phyloP scores from a whole-genome alignment of 64 coral and sea anemone species.

The Acropora yongei region DNA sequence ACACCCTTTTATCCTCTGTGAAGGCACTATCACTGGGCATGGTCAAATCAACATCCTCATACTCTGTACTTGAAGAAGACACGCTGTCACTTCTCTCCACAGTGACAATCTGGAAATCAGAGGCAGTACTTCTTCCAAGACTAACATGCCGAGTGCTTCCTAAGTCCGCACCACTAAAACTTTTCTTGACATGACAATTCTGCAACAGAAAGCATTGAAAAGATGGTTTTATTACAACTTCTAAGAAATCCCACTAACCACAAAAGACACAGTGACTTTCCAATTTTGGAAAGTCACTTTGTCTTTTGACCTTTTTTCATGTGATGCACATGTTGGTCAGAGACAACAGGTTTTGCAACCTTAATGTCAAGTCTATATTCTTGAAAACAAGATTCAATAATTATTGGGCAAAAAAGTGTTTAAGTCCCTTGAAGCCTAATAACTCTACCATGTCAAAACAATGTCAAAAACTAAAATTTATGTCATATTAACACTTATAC shows the following conservation, averaged over 20 bases:
- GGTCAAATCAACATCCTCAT: constrained; percentile 30
- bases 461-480: not conserved
- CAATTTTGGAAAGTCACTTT: too few relatives aligned
- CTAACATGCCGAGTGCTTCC: constrained; percentile 13
- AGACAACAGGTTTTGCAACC: too few relatives aligned
- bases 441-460: too few relatives aligned
- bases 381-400: too few relatives aligned
- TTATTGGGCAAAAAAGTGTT: too few relatives aligned
- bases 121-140: constrained; percentile 8
- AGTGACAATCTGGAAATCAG: constrained; percentile 25
- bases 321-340: too few relatives aligned
- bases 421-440: too few relatives aligned
- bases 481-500: not conserved
- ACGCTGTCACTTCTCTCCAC: constrained; percentile 24
- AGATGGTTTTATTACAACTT: not conserved
- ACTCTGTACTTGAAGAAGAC: constrained; percentile 48
- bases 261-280: not conserved
- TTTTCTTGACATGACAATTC: not conserved
- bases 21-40: not conserved
- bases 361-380: too few relatives aligned
- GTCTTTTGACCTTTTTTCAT: too few relatives aligned
- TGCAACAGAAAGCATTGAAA: not conserved
- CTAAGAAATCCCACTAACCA: not conserved
- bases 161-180: not conserved
- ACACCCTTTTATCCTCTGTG: constrained; percentile 1